Conservation (phyloP, 1,140 invertebrate species). For the Aphaenogaster ashmeadi region DNA sequence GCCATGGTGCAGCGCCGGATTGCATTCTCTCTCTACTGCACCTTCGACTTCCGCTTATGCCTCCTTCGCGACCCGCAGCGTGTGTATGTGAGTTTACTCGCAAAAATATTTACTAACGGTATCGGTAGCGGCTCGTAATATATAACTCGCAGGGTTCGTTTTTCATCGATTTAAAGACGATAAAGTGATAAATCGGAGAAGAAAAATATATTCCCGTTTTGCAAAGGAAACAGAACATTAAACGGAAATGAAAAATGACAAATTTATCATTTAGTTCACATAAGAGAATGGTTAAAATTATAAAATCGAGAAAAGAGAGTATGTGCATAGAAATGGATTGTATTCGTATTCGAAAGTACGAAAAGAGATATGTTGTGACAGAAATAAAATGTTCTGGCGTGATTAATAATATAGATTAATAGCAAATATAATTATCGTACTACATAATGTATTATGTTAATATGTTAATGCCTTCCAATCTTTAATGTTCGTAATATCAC, state of each 20-base stretch:
- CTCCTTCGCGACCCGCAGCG: not conserved
- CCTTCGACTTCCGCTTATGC: constrained; percentile 30
- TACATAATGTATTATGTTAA: not conserved
- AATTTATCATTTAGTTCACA: not conserved
- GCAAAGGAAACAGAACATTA: not conserved
- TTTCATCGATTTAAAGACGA: not conserved
- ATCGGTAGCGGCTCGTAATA: constrained; percentile 15
- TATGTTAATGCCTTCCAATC: not conserved
- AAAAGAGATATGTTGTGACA: not conserved
- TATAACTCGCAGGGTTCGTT: not conserved
- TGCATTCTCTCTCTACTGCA: constrained; percentile 30
- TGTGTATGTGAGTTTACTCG: constrained; percentile 1
- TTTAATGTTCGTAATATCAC: not conserved
- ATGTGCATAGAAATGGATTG: not conserved
- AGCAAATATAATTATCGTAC: not conserved
- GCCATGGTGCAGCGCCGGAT: constrained; percentile 18
- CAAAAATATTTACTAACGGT: constrained; percentile 49
- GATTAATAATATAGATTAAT: not conserved
- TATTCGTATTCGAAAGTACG: not conserved
- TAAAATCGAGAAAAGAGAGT: not conserved
- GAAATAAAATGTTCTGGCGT: not conserved
- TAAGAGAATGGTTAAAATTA: not conserved
- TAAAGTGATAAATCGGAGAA: not conserved
- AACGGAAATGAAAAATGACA: not conserved
- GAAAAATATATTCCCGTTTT: not conserved